These are phyloP conservation scores for Leucoraja ocellata DNA, from an alignment of 2,797 vertebrate species.

Conservation along the genomic window DNA sequence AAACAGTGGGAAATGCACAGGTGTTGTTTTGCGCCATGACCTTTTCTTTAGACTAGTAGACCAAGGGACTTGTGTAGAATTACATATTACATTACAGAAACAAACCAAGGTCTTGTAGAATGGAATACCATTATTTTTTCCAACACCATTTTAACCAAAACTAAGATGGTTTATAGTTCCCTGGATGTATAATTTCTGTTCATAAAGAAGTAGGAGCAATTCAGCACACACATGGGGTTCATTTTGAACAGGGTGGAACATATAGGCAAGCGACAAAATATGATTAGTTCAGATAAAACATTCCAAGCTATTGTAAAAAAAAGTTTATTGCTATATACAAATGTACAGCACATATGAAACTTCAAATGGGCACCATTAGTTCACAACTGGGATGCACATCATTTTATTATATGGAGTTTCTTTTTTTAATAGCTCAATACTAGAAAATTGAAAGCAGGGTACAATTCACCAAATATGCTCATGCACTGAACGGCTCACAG, in stretches of 20 bases:
- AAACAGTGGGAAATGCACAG: too few relatives aligned
- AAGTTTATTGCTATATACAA: conserved; percentile 37
- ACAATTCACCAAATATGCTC: background rate
- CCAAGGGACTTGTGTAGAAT: too few relatives aligned
- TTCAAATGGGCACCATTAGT: background rate
- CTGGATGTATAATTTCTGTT: background rate
- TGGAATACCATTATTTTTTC: too few relatives aligned
- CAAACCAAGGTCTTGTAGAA: too few relatives aligned
- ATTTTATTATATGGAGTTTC: background rate
- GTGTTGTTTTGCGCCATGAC: too few relatives aligned
- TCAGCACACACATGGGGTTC: background rate
- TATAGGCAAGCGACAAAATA: background rate
- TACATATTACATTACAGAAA: too few relatives aligned
- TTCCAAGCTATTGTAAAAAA: conserved; percentile 6
- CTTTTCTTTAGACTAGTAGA: too few relatives aligned
- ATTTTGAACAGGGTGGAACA: background rate
- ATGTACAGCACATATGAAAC: conserved; percentile 27
- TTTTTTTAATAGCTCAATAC: background rate
- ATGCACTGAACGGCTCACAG: conserved; percentile 15
- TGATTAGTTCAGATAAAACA: background rate
- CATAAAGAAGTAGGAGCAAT: too few relatives aligned
- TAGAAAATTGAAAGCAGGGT: background rate
- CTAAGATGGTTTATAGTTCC: too few relatives aligned
- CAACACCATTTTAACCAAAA: too few relatives aligned
- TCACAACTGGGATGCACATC: background rate